Evolutionary conservation across 2,888 invertebrate species (phyloP).

Genomic region (Acanthosepion lycidas): DNA sequence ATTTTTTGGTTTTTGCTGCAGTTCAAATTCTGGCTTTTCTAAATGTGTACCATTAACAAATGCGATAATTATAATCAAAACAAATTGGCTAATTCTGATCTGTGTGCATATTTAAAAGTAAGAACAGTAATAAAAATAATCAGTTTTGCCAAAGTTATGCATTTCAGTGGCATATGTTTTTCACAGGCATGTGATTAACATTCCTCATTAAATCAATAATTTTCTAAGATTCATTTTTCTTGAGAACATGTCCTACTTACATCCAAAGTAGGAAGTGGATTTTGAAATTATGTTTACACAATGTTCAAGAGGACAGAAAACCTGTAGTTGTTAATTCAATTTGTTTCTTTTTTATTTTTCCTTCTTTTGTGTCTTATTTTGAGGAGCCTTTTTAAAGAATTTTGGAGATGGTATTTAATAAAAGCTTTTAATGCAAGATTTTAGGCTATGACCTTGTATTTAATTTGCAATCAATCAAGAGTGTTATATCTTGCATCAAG

Average conservation of each 20-base stretch:
- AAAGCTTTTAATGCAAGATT: conserved; percentile 20
- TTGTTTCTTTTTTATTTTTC: neutral
- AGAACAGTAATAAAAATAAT: neutral
- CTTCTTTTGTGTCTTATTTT: neutral
- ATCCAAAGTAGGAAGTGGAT: neutral
- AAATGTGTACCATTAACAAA: neutral
- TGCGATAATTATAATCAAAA: neutral
- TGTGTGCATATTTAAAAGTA: neutral
- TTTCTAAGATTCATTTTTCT: neutral
- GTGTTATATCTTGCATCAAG: neutral
- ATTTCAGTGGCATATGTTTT: neutral
- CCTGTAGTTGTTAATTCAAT: neutral
- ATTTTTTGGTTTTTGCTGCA: neutral
- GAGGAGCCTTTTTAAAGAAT: neutral
- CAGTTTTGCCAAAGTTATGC: neutral
- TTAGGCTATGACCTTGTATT: neutral
- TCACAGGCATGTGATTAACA: neutral
- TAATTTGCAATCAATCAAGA: conserved; percentile 33
- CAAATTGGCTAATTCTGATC: neutral
- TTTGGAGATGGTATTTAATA: neutral
- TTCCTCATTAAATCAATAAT: neutral
- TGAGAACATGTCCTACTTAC: neutral
- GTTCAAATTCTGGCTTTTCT: neutral
- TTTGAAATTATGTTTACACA: neutral
- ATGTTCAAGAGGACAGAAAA: neutral